Percentiles rank a stretch among this genome's conserved stretches.
Conservation (phyloP, 2,113 vertebrate genomes). For the Aspidoscelis tigris region DNA sequence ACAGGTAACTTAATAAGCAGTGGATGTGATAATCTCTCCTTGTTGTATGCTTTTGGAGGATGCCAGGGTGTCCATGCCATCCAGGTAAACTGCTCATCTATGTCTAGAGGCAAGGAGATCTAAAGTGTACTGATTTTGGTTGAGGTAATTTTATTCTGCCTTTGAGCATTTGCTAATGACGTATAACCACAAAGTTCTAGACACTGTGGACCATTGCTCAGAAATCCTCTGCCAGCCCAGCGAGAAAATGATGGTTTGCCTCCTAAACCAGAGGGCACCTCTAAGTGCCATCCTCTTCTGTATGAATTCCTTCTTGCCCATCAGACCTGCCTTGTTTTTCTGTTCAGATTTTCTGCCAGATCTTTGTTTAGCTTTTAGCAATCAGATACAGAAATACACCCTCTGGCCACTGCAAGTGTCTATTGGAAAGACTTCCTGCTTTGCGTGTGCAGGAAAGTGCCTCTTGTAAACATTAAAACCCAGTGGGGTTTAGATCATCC, state of each 20-base stretch:
- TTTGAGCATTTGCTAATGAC: background rate
- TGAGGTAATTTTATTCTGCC: background rate
- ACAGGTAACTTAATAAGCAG: no score
- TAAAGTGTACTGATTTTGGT: no score
- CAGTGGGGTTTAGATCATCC: background rate
- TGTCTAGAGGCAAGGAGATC: background rate
- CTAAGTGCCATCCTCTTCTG: background rate
- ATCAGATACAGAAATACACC: background rate
- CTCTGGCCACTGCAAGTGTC: background rate
- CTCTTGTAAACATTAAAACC: constrained; percentile 16
- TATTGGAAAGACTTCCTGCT: constrained; percentile 24
- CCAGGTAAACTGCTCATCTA: no score
- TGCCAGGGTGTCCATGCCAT: no score
- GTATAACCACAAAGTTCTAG: background rate
- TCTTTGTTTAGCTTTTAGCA: background rate
- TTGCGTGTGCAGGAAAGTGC: constrained; percentile 13
- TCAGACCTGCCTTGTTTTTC: background rate
- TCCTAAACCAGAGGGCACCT: background rate
- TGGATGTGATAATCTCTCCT: no score
- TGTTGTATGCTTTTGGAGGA: no score
- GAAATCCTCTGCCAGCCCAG: background rate
- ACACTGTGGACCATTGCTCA: background rate
- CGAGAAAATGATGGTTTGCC: background rate
- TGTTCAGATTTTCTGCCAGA: background rate
- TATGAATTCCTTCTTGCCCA: background rate